A percentile compares a stretch with the other conserved stretches of the same genome.
Evolutionary conservation across 2,797 vertebrate genomes (phyloP).

Genomic region (Channa striata): DNA sequence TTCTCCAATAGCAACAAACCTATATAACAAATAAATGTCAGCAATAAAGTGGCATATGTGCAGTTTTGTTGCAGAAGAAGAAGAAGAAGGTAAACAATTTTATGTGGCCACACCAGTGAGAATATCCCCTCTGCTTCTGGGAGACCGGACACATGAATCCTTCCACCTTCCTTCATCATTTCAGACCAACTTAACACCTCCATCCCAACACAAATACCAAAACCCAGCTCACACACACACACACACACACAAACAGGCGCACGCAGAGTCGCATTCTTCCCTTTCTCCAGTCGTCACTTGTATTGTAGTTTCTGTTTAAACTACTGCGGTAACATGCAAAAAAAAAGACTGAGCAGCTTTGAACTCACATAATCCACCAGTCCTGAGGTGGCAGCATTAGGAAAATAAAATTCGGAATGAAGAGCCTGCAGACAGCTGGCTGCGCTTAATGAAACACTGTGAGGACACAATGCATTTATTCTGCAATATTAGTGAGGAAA

Average conservation of each 20-base stretch:
- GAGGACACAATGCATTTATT: neutral
- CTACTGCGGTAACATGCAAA: slow-evolving; percentile 9
- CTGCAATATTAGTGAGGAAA: neutral
- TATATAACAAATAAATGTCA: neutral
- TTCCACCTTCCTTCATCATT: too few relatives aligned
- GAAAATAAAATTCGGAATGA: slow-evolving; percentile 27
- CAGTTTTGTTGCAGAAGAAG: too few relatives aligned
- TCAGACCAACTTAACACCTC: too few relatives aligned
- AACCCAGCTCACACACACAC: too few relatives aligned
- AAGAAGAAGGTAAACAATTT: too few relatives aligned
- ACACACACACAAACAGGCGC: too few relatives aligned
- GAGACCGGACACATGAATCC: too few relatives aligned
- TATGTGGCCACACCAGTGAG: too few relatives aligned
- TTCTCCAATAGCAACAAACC: neutral
- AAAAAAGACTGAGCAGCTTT: slow-evolving; percentile 34
- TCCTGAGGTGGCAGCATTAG: slow-evolving; percentile 31
- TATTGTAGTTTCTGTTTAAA: neutral
- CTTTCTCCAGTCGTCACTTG: neutral
- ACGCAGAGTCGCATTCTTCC: neutral
- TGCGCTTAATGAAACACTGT: slow-evolving; percentile 1
- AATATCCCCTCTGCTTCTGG: too few relatives aligned
- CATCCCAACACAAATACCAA: too few relatives aligned
- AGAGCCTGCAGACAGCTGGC: neutral
- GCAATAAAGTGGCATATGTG: too few relatives aligned
- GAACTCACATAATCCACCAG: slow-evolving; percentile 56